Base-by-base conservation (phyloP, 92 coral and sea anemone species). In the Umimayanthus chanpuru region DNA sequence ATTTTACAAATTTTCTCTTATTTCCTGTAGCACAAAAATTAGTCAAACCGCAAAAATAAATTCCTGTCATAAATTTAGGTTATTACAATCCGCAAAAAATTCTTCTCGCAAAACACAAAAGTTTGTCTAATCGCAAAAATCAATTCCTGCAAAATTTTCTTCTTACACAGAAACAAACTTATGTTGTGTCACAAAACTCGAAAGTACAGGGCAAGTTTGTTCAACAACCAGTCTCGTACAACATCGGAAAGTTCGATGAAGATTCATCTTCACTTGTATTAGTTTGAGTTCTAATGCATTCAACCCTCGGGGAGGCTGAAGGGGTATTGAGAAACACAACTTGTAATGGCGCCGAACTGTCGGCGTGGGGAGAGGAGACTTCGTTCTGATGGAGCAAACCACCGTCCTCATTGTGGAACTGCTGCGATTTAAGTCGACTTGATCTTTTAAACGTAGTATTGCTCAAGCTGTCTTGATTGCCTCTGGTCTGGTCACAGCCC, bases 401-500 rank as follows among this genome's bases (percentile, higher is more conserved):
- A 26, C 26, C 25, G 3, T 61, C 68, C 4, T 61, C 26, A 61
- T 61, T 25, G 26, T 2, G 68, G 4, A 26, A 21, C 1, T 23
- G n/a, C 6, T 61, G n/a, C 4, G 68, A 4, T 61, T 61, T 61
- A 5, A 12, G 25, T 20, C 68, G 68, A 61, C 68, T 81, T 23
- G 90, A 80, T 25, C 74, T 87, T 53, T 72, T 73, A 41, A 86
- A 9, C 14, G 89, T 90, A 1, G 86, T 39, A 26, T 58, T 65
- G 38, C 90, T 87, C 14, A 87, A 28, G 67, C 61, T 65, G 14
- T 87, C 72, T 55, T 88, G 58, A 9, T 81, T 89, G 20, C 90
- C 83, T 11, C 75, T 25, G 5, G 90, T 87, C 8, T 70, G 44
- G 32, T 74, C 90, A 23, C 93, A 90, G 30, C 93, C 90, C 25